Evolutionary conservation across 2,113 vertebrate species (phyloP), one percentile per base, ranked within the genome.

Genomic region (Peromyscus maniculatus): DNA sequence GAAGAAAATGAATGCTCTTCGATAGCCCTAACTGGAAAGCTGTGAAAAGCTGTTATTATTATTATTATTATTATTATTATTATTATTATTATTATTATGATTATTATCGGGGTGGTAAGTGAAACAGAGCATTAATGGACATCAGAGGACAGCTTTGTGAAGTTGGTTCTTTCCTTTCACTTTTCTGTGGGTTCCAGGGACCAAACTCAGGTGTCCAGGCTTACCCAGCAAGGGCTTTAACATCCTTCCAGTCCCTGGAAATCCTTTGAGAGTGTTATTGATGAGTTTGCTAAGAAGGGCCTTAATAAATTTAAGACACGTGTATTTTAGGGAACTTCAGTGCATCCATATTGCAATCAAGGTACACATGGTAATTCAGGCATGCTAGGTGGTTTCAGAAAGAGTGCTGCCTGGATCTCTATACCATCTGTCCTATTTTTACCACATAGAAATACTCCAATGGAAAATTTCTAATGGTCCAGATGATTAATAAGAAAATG

Each of bases 231-330:
- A 69, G 66, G 36, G 19, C 19, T 69, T 71, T 55, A 52, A 52
- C 82, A 84, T 43, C 59, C 66, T 31, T 39, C 82, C 83, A 86
- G 62, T 46, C 16, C 28, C 64, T 94, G 67, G 66, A 91, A 95
- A 95, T 16, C 9, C 79, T 97, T 96, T 74, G 69, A 90, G 75
- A 91, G 83, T 57, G 55, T 10, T 36, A 13, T 28, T 91, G 75
- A 83, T 80, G 52, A 66, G 4, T 79, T 82, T 91, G 3, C 67
- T 77, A 43, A 66, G 5, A 80, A 95, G 93, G 15, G 28, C 9
- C 59, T 77, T 87, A 66, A 91, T 86, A 39, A 91, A 77, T 87
- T 66, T 91, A 82, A 96, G 55, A 69, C 19, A 43, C 9, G 71
- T 82, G 84, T 83, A 28, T 79, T 92, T 72, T 39, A 46, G 46